These are phyloP conservation scores for Gymnothorax javanicus DNA, from an alignment of 2,797 vertebrate genomes.

Conservation along the genomic window DNA sequence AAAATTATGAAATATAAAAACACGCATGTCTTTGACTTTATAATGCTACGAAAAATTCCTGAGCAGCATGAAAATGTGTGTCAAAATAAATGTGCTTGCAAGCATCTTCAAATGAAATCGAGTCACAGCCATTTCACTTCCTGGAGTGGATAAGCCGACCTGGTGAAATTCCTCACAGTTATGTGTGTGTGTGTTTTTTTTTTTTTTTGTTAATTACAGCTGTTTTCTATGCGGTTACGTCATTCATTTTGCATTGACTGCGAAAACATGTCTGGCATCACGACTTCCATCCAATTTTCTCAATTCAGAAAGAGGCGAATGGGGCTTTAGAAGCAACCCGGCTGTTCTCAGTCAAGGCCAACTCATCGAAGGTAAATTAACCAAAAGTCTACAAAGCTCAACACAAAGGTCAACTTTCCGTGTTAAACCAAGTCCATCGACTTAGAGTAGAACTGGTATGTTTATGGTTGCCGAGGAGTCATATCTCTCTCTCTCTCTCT, in stretches of 20 bases:
- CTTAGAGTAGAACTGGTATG: too few species aligned
- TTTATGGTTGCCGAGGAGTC: background rate
- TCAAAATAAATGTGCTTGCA: background rate
- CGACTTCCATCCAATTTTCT: background rate
- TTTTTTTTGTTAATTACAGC: conserved; percentile 5
- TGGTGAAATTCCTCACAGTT: background rate
- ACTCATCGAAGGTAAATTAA: background rate
- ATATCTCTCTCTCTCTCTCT: background rate
- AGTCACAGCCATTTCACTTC: conserved; percentile 4
- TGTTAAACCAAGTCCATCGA: background rate
- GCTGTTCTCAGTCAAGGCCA: background rate
- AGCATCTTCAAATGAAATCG: conserved; percentile 5
- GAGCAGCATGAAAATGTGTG: background rate
- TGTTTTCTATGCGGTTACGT: background rate
- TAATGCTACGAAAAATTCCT: background rate
- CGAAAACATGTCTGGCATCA: background rate
- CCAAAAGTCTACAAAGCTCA: background rate
- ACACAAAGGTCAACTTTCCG: background rate
- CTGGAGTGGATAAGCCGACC: conserved; percentile 23
- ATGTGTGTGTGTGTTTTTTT: background rate
- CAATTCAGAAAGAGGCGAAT: background rate
- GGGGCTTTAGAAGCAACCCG: background rate
- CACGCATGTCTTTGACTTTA: background rate
- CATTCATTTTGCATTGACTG: background rate
- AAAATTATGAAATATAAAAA: conserved; percentile 2